Evolutionary conservation across 2,888 invertebrate genomes (phyloP), one percentile per base, ranked within the genome.

Genomic region (Callimorpha dominula): DNA sequence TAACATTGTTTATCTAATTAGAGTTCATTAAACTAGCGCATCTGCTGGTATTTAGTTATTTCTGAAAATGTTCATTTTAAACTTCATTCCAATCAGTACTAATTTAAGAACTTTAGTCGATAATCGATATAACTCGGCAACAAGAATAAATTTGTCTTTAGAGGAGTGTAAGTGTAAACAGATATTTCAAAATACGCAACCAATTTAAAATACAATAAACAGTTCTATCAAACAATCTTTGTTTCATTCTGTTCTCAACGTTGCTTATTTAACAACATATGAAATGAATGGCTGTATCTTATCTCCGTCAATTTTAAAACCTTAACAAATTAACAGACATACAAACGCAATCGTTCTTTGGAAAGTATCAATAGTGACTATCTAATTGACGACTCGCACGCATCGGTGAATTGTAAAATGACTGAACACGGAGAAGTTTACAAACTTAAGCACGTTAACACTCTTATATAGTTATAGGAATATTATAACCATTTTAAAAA

Each of bases 371-470:
- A 40, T 63, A 65, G 65, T 42, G 46, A 40, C n/a, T 72, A 60
- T 72, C 72, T 72, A 69, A 72, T 69, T 68, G 65, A 65, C 42
- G 14, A 54, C 68, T 57, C 68, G 46, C 68, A 68, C 46, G 49
- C 54, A 20, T 65, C 31, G 11, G 65, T 42, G 52, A 67, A 71
- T 52, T 67, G 42, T 50, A 60, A 81, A 81, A 77, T 79, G 73
- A 65, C 72, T 75, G 73, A 40, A 54, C 75, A 81, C 77, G 79
- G 42, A 71, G 14, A 20, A 40, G 11, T 40, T 65, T 65, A 4
- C 9, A 65, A 6, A n/a, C n/a, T n/a, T n/a, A n/a, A 17, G 20
- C 15, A 9, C 4, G 5, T 50, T 31, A 40, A 65, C 65, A 50
- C 31, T 50, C 9, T 65, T 17, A 31, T 31, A 31, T 31, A 31